A percentile compares a stretch with the other conserved stretches of the same genome.
These are phyloP conservation scores for Anolis sagrei DNA, from an alignment of 2,113 vertebrate species.

Conservation along the genomic window DNA sequence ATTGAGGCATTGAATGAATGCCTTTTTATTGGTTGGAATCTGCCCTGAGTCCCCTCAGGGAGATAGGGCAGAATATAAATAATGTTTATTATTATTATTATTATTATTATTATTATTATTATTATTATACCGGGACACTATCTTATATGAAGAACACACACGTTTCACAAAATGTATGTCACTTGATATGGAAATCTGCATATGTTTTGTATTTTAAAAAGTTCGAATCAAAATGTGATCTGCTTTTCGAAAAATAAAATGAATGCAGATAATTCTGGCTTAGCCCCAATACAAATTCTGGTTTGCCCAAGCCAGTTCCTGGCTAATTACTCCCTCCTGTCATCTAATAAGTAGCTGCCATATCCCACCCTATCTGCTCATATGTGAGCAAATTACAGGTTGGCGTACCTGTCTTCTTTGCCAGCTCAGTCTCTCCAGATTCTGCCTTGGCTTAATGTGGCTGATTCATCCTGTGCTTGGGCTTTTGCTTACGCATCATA, in stretches of 20 bases:
- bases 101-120: too few species aligned
- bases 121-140: too few species aligned
- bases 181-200: background rate
- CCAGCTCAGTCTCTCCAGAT: background rate
- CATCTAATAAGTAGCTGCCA: fast-evolving
- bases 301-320: slow-evolving; percentile 2
- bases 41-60: too few species aligned
- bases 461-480: slow-evolving; percentile 52
- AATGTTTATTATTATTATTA: too few species aligned
- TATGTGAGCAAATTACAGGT: background rate
- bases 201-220: background rate
- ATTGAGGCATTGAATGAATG: background rate
- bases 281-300: slow-evolving; percentile 12
- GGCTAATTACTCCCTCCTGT: fast-evolving
- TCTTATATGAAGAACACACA: background rate
- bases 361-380: slow-evolving; percentile 24
- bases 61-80: too few species aligned
- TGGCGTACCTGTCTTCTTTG: background rate
- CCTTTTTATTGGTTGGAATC: too few species aligned
- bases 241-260: background rate
- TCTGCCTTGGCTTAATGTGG: background rate
- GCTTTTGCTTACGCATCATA: slow-evolving; percentile 23
- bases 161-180: background rate
- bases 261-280: background rate
- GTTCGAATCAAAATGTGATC: background rate